Percentiles rank a stretch among this genome's conserved stretches.
Evolutionary conservation across 2,113 vertebrate species (phyloP).

Genomic region (Plestiodon gilberti): DNA sequence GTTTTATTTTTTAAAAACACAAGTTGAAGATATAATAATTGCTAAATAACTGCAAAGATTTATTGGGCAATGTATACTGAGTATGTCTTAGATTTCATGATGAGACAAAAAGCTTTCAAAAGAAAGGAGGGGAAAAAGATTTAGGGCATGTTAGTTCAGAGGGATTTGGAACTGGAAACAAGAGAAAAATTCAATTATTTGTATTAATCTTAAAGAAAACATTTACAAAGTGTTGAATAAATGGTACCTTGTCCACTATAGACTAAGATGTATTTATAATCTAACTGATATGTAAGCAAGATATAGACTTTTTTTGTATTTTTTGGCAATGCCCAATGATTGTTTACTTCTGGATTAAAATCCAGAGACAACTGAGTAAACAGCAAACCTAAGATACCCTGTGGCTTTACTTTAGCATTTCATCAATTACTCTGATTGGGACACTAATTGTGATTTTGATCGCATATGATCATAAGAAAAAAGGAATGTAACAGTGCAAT

Average conservation of each 20-base stretch:
- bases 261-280: not conserved
- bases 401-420: not conserved
- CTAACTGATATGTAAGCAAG: not conserved
- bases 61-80: not conserved
- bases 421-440: not conserved
- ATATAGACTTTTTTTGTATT: not conserved
- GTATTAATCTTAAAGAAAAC: not conserved
- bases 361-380: not conserved
- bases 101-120: not conserved
- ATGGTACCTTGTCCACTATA: not conserved
- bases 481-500: too few species aligned
- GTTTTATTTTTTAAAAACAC: not conserved
- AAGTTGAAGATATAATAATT: not conserved
- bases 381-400: not conserved
- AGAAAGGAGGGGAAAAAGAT: not conserved
- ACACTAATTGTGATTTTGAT: not conserved
- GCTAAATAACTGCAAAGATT: not conserved
- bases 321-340: not conserved
- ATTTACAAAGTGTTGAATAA: not conserved
- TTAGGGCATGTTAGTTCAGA: not conserved
- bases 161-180: not conserved
- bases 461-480: not conserved
- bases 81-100: not conserved
- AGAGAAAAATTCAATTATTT: not conserved
- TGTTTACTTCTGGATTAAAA: not conserved